Conservation (phyloP, 2,113 vertebrate genomes). For the Aix galericulata region DNA sequence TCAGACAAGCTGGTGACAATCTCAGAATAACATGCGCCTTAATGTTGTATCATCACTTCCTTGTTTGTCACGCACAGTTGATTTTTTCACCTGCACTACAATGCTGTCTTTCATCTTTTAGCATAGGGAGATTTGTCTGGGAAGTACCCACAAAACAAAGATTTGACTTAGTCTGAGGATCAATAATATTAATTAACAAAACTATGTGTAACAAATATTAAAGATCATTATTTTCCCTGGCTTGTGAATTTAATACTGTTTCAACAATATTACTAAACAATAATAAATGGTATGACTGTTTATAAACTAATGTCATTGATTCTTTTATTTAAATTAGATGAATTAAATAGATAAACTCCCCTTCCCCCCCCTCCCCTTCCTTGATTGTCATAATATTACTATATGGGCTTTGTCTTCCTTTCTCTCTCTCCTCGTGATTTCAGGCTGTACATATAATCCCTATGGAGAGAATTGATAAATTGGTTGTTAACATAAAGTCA, state of each 20-base stretch:
- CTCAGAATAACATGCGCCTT: background rate
- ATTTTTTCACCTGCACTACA: background rate
- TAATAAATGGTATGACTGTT: background rate
- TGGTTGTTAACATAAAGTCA: constrained; percentile 26
- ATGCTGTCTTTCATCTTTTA: background rate
- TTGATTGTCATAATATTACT: background rate
- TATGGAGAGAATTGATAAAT: constrained; percentile 11
- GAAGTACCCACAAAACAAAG: background rate
- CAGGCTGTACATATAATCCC: background rate
- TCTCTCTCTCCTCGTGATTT: background rate
- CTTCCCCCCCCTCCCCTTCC: rapidly evolving
- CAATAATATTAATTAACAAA: background rate
- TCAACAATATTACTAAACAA: background rate
- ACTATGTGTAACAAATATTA: background rate
- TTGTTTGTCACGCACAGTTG: background rate
- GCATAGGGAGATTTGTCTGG: background rate
- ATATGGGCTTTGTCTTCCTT: background rate
- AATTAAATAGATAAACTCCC: background rate
- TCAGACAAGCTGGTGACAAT: background rate
- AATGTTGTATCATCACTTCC: background rate
- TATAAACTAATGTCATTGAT: background rate
- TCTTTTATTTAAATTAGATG: background rate
- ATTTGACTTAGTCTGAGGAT: background rate
- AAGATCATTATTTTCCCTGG: background rate
- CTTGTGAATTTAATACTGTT: background rate